Evolutionary conservation across 2,888 invertebrate species (phyloP), one percentile per base, ranked within the genome.

Genomic region (Rhagonycha fulva): DNA sequence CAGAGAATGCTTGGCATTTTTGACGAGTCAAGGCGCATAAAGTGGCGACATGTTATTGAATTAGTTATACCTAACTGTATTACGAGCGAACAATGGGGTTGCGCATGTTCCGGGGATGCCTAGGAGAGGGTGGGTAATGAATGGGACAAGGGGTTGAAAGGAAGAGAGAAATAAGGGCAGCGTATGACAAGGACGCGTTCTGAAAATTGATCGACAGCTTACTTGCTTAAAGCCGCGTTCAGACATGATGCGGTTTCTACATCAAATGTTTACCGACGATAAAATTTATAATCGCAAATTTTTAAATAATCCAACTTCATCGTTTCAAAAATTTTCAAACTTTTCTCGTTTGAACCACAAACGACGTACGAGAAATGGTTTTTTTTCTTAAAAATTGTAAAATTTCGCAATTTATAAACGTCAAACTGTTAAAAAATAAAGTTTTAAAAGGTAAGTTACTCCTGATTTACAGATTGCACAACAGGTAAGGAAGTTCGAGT

Each of bases 41-140:
- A 80, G 80, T 80, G 80, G 80, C 78, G 80, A 80, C 80, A 79
- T 77, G 80, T 80, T 80, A 80, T 80, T 79, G 80, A 80, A 80
- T 80, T 80, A 80, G 77, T 77, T 79, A 76, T 76, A 75, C 79
- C 72, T 80, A 80, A 80, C 80, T 77, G 80, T 79, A 80, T 80
- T 80, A 78, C 77, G 77, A 75, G 74, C 76, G 79, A 79, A 79
- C 79, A 78, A 78, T 78, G 72, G 78, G 77, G 77, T 77, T 77
- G 77, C 77, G 77, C 77, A 75, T 77, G 77, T 77, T 77, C 77
- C 66, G 71, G 77, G 77, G 77, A 66, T 74, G 66, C 74, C 74
- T 74, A 70, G 77, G 68, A 72, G 75, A 66, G 63, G 63, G 77
- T 74, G 77, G 74, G 71, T 77, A 77, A 77, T 77, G 77, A 77